Evolutionary conservation across 2,888 invertebrate genomes (phyloP).

Genomic region (Peribatodes rhomboidaria): DNA sequence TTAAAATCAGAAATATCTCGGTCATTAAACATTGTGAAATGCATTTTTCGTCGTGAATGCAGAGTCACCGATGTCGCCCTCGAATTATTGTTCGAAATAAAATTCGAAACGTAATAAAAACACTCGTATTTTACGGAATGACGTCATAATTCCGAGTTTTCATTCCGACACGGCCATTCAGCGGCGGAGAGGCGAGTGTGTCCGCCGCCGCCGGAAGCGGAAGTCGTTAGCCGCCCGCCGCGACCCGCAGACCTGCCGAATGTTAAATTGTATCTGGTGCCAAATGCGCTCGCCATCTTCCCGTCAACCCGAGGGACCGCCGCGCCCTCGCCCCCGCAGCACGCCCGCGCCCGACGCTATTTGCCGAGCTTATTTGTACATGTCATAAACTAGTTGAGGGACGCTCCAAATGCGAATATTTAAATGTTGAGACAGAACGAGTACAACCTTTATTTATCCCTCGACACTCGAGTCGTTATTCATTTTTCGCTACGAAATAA

Average conservation of each 20-base stretch:
- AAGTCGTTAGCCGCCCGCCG: conserved; percentile 69
- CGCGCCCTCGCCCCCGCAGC: not conserved
- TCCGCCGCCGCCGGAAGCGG: conserved; percentile 71
- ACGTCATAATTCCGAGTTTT: conserved; percentile 56
- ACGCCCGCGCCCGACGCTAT: not conserved
- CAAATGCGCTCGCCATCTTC: conserved; percentile 35
- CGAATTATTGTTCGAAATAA: conserved; percentile 49
- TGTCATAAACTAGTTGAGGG: conserved; percentile 12
- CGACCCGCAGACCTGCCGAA: conserved; percentile 49
- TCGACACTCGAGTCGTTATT: not conserved
- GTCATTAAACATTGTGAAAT: conserved; percentile 17
- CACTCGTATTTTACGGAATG: conserved; percentile 61
- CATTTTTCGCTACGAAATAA: too few species aligned
- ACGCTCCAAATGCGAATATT: not conserved
- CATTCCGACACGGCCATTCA: conserved; percentile 52
- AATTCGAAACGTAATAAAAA: conserved; percentile 59
- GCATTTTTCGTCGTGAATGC: conserved; percentile 18
- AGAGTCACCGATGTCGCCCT: conserved; percentile 23
- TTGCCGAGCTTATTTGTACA: conserved; percentile 3
- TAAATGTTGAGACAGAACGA: not conserved
- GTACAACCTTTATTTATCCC: too few species aligned
- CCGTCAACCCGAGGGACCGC: too few species aligned
- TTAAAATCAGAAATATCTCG: conserved; percentile 11
- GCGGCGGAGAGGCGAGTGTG: conserved; percentile 46
- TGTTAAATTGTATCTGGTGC: conserved; percentile 55